Conservation (phyloP, 2,113 vertebrate genomes). For the Cynocephalus volans region DNA sequence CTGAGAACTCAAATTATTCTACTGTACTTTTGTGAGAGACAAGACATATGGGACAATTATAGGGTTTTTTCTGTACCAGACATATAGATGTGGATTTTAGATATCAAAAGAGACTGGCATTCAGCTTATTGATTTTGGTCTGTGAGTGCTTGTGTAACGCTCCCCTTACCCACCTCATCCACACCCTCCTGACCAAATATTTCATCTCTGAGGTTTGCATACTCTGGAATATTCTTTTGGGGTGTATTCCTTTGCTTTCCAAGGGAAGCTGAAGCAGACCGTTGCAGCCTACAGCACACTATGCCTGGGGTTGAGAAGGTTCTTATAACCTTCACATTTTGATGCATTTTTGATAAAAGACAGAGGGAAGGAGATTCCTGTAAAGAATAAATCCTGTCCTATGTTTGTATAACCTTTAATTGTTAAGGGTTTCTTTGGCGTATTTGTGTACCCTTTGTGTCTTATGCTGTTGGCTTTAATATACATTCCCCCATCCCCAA, state of each 20-base stretch:
- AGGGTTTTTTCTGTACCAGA: background rate
- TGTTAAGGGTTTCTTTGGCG: background rate
- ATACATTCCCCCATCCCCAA: background rate
- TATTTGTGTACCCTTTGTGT: background rate
- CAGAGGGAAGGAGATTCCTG: background rate
- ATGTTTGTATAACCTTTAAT: background rate
- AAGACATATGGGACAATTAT: background rate
- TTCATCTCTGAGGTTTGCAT: background rate
- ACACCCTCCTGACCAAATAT: background rate
- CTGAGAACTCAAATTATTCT: background rate
- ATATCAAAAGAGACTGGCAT: background rate
- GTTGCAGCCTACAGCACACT: background rate
- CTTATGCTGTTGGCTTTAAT: background rate
- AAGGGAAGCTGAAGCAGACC: background rate
- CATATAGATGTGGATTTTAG: background rate
- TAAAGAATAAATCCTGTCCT: slow-evolving; percentile 18
- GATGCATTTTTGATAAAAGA: background rate
- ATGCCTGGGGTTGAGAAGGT: background rate
- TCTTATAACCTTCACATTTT: background rate
- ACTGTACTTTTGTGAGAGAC: background rate
- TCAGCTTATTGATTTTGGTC: background rate
- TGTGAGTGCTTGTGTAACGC: background rate
- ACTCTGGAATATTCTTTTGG: background rate
- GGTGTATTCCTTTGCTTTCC: background rate
- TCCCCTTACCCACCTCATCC: background rate